Evolutionary conservation across 2,888 invertebrate species (phyloP), one percentile per base, ranked within the genome.

Genomic region (Apamea monoglypha): DNA sequence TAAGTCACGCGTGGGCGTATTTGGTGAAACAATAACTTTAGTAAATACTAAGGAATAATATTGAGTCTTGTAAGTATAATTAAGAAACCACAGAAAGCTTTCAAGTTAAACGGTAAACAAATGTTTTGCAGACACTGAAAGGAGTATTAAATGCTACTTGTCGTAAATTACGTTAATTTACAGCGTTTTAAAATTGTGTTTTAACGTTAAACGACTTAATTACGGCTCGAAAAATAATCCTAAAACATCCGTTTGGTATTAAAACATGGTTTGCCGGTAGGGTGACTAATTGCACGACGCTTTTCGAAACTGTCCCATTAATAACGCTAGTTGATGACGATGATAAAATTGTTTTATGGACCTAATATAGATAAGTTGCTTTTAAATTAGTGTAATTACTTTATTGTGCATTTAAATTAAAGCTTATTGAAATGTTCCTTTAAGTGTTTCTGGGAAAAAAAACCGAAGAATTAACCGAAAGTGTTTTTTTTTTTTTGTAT

Each of bases 161-260:
- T 89, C 87, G 90, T 92, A 92, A 92, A 92, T 93, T 88, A 90
- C 82, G 81, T 88, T 89, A 91, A 91, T 92, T 92, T 91, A 92
- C 85, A 84, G 81, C 84, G 82, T 88, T 92, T 93, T 89, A 89
- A 93, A 90, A 88, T 5, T 91, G 83, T 91, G 89, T 91, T 93
- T 93, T 89, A 89, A 90, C 88, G 83, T 90, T 87, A 91, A 92
- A 94, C 91, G 90, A 89, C 91, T 93, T 94, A 93, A 94, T 94
- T 94, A 90, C 86, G 85, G 76, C 89, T 88, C 85, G 76, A 88
- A 85, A 90, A 91, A 88, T 92, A 92, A 92, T 92, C 90, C 91
- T 88, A 63, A 89, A 92, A 91, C 93, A 92, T 93, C 91, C 92
- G 92, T 91, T 92, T 88, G 84, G 90, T 88, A 91, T 93, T 91